phyloP scores from a whole-genome alignment of 2,113 vertebrate species.

The Planiliza haematocheilus region DNA sequence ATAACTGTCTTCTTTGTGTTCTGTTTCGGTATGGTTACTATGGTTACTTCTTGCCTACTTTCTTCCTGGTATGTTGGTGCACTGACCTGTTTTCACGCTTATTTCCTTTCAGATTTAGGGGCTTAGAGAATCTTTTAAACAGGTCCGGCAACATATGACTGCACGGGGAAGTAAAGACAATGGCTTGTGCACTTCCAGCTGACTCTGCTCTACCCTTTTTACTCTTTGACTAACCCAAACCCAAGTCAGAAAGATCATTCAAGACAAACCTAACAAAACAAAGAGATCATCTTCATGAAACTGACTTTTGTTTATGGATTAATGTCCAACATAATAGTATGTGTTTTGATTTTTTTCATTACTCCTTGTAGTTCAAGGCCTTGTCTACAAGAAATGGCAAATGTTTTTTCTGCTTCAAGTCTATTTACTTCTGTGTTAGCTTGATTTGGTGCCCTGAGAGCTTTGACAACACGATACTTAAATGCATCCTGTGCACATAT shows the following conservation, averaged over 20 bases:
- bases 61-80: conserved; percentile 55
- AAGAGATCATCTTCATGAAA: conserved; percentile 3
- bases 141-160: conserved; percentile 70
- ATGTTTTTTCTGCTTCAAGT: neutral
- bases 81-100: conserved; percentile 57
- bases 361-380: conserved; percentile 20
- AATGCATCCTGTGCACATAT: conserved; percentile 3
- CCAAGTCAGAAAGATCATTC: conserved; percentile 44
- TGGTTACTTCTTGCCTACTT: conserved; percentile 4
- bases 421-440: neutral
- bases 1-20: neutral
- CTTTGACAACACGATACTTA: conserved; percentile 9
- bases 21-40: conserved; percentile 1
- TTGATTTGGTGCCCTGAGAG: neutral
- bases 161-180: conserved; percentile 55
- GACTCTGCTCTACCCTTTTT: conserved; percentile 18
- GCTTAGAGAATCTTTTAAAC: conserved; percentile 78
- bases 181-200: conserved; percentile 47
- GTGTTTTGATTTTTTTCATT: conserved; percentile 39
- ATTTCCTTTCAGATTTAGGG: conserved; percentile 82
- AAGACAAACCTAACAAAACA: conserved; percentile 11
- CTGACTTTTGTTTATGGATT: neutral
- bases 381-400: neutral
- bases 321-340: neutral
- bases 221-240: conserved; percentile 44